phyloP scores from a whole-genome alignment of 2,113 vertebrate species.

The Vireo altiloquus region DNA sequence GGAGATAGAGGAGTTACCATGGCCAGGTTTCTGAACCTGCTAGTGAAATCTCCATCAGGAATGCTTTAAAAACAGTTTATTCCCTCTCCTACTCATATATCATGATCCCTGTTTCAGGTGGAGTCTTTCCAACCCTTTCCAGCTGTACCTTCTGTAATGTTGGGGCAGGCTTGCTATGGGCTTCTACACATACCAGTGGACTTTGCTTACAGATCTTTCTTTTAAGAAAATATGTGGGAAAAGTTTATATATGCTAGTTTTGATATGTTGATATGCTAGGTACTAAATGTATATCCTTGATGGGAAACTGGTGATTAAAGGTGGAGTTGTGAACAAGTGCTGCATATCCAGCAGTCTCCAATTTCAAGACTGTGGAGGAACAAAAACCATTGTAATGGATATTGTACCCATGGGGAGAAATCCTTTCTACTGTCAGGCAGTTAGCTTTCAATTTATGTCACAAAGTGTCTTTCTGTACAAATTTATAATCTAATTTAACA shows the following conservation, averaged over 20 bases:
- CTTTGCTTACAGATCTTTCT: background rate
- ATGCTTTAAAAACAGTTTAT: background rate
- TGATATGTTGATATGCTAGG: background rate
- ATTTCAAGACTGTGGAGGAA: background rate
- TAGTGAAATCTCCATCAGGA: background rate
- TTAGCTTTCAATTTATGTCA: slow-evolving; percentile 22
- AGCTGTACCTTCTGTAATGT: background rate
- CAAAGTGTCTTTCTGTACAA: background rate
- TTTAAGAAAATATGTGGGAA: background rate
- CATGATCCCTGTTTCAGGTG: rapidly evolving
- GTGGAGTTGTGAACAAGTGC: background rate
- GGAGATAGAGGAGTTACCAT: background rate
- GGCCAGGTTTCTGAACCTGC: background rate
- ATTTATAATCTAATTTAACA: slow-evolving; percentile 4
- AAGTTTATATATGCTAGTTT: background rate
- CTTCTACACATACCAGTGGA: background rate
- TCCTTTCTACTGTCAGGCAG: background rate
- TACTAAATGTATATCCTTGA: background rate
- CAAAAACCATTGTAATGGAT: background rate
- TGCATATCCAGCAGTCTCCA: background rate
- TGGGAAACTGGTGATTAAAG: background rate
- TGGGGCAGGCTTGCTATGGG: background rate
- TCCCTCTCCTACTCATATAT: background rate
- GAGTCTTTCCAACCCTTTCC: background rate
- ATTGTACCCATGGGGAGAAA: background rate